Conservation (phyloP, 2,888 invertebrate genomes). For the Cabera pusaria region DNA sequence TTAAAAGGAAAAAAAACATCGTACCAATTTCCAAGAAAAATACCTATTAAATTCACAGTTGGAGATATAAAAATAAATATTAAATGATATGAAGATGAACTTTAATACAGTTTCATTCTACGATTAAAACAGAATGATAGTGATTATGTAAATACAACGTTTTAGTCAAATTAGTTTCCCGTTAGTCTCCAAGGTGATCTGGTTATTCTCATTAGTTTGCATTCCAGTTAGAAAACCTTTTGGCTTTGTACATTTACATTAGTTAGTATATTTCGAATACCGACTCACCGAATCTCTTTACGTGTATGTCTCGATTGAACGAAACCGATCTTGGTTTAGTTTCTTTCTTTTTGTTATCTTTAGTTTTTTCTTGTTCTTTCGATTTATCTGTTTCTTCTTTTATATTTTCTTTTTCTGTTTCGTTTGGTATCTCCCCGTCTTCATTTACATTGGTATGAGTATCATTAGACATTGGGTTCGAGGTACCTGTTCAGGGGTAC, state of each 20-base stretch:
- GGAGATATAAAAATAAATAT: no score
- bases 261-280: slow-evolving; percentile 17
- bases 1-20: no score
- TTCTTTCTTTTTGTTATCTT: slow-evolving; percentile 62
- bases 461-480: slow-evolving; percentile 76
- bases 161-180: slow-evolving; percentile 19
- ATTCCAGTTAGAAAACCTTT: slow-evolving; percentile 19
- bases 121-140: no score
- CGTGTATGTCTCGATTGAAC: slow-evolving; percentile 95
- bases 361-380: slow-evolving; percentile 14
- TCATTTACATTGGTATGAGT: slow-evolving; percentile 63
- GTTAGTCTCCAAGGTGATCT: slow-evolving; percentile 20
- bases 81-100: no score
- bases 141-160: slow-evolving; percentile 8
- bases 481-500: slow-evolving; percentile 67
- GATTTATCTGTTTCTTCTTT: slow-evolving; percentile 11
- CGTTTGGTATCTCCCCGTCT: slow-evolving; percentile 61
- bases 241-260: slow-evolving; percentile 13
- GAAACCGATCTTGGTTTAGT: slow-evolving; percentile 88
- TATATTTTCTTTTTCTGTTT: slow-evolving; percentile 12
- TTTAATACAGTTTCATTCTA: no score
- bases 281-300: slow-evolving; percentile 93
- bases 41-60: no score
- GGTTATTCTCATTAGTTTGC: slow-evolving; percentile 20
- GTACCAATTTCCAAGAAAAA: no score